These are phyloP conservation scores for Anthoscopus minutus DNA, from an alignment of 2,113 vertebrate species.

Conservation along the genomic window DNA sequence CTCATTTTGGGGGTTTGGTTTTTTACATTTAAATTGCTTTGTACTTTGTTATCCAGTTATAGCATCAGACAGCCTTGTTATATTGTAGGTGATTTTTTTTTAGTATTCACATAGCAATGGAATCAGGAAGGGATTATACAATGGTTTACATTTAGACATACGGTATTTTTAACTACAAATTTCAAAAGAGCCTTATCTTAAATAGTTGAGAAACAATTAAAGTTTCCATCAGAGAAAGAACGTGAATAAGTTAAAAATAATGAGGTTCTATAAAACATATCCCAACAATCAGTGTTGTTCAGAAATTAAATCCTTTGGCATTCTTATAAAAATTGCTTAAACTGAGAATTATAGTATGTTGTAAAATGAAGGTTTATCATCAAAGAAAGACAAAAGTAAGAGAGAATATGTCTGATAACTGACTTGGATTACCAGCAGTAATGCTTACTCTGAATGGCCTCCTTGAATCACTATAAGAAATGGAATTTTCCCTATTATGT, in stretches of 20 bases:
- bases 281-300: neutral
- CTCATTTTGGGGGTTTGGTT: fast-evolving
- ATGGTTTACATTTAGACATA: neutral
- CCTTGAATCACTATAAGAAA: neutral
- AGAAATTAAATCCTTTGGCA: neutral
- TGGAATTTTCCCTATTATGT: neutral
- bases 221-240: neutral
- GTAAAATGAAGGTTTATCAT: neutral
- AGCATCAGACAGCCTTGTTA: neutral
- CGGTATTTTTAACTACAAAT: neutral
- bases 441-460: neutral
- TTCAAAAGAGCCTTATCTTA: conserved; percentile 8
- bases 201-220: conserved; percentile 13
- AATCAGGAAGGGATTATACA: neutral
- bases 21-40: neutral
- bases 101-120: neutral
- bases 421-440: neutral
- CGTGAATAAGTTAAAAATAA: conserved; percentile 9
- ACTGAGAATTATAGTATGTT: neutral
- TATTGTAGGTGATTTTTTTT: neutral
- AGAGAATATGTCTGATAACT: neutral
- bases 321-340: neutral
- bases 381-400: neutral
- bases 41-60: neutral
- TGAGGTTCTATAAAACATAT: neutral